A percentile compares a stretch with the other conserved stretches of the same genome.
Conservation (phyloP, 1,140 invertebrate genomes). For the Trichonephila clavata region DNA sequence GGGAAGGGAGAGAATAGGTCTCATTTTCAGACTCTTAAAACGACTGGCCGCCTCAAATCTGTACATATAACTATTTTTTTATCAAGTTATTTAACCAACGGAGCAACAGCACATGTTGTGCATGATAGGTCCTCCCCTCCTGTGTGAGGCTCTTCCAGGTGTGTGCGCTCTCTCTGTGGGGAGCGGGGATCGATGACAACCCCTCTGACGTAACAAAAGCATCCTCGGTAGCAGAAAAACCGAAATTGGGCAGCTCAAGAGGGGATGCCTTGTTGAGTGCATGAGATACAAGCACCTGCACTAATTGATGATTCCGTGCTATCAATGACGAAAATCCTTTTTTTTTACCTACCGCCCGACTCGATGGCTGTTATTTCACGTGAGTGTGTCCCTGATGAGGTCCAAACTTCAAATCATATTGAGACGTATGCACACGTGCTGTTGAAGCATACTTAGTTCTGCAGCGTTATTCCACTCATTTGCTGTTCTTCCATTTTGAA, state of each 20-base stretch:
- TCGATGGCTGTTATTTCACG: constrained; percentile 10
- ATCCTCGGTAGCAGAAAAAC: constrained; percentile 19
- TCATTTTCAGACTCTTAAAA: constrained; percentile 30
- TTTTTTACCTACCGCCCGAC: not conserved
- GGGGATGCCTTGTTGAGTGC: not conserved
- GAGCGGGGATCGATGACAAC: constrained; percentile 54
- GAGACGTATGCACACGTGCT: not conserved
- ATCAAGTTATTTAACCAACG: constrained; percentile 62
- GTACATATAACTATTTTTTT: not conserved
- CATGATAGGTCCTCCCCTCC: not conserved
- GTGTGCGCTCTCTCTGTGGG: constrained; percentile 12
- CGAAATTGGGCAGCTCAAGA: constrained; percentile 5
- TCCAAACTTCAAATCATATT: not conserved
- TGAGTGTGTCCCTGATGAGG: not conserved
- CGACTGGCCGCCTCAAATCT: constrained; percentile 17
- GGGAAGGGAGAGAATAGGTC: not conserved
- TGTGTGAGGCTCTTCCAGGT: constrained; percentile 9
- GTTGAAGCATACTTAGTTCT: not conserved
- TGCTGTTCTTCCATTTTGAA: not conserved
- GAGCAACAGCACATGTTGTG: not conserved
- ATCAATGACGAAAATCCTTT: not conserved
- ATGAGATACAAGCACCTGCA: constrained; percentile 40
- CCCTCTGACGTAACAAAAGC: constrained; percentile 57
- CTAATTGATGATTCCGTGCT: constrained; percentile 47
- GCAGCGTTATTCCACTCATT: not conserved